Evolutionary conservation across 2,888 invertebrate genomes (phyloP).

Genomic region (Chirona hameri): DNA sequence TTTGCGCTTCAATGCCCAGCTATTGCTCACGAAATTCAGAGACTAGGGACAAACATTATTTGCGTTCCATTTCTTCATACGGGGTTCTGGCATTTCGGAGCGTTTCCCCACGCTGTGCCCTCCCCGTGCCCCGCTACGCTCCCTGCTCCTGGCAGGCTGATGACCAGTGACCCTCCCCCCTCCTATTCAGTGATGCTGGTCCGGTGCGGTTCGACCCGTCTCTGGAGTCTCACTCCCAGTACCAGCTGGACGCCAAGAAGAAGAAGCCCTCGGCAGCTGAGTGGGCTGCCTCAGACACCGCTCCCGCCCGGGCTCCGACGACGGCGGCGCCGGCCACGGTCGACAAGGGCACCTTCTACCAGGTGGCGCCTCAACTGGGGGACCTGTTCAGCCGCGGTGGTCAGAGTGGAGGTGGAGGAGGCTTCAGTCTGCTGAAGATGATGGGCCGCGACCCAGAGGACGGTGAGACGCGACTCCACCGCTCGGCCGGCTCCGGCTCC

Average conservation of each 20-base stretch:
- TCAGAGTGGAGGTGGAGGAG: not conserved
- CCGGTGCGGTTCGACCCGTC: not conserved
- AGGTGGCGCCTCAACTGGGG: not conserved
- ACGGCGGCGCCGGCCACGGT: not conserved
- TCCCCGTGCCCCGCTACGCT: not conserved
- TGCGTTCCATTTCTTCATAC: no score
- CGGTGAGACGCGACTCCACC: not conserved
- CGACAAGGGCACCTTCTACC: not conserved
- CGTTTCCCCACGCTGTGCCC: not conserved
- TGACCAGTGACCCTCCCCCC: not conserved
- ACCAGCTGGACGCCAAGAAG: not conserved
- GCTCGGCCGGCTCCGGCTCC: no score
- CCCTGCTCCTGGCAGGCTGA: no score
- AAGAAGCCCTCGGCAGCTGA: not conserved
- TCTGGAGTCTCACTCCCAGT: not conserved
- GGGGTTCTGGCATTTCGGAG: no score
- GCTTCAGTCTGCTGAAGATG: constrained; percentile 13
- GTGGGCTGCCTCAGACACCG: not conserved
- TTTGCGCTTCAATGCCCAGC: no score
- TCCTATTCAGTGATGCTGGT: not conserved
- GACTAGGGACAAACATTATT: no score
- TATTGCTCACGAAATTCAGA: no score
- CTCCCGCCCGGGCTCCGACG: not conserved
- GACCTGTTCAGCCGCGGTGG: not conserved
- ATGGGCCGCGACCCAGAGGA: not conserved